Conservation (phyloP, 2,888 invertebrate species). For the Caenorhabditis japonica region DNA sequence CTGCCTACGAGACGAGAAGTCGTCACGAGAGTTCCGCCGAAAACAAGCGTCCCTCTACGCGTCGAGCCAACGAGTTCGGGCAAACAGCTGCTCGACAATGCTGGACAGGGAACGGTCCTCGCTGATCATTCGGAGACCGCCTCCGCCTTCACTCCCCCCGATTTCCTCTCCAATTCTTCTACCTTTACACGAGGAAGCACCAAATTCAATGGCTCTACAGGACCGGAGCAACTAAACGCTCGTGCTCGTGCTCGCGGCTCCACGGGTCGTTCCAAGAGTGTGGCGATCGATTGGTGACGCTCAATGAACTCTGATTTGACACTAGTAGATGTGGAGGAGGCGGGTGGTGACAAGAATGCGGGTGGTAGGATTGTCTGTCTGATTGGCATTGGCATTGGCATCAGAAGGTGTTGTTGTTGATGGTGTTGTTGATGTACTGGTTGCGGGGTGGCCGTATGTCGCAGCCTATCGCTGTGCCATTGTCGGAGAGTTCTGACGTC, state of each 20-base stretch:
- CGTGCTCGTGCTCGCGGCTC: no score
- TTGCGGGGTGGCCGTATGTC: conserved; percentile 7
- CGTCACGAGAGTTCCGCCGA: conserved; percentile 40
- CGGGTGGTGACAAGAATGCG: conserved; percentile 51
- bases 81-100: conserved; percentile 45
- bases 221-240: conserved; percentile 1
- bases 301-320: conserved; percentile 42
- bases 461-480: conserved; percentile 58
- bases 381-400: background rate
- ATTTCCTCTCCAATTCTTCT: conserved; percentile 9
- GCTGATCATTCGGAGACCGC: conserved; percentile 25
- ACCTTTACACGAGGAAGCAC: conserved; percentile 29
- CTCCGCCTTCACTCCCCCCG: background rate
- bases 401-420: conserved; percentile 15
- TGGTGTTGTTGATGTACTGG: conserved; percentile 5
- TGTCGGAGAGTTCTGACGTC: conserved; percentile 55
- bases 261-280: conserved; percentile 38
- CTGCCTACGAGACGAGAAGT: conserved; percentile 78
- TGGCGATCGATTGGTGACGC: conserved; percentile 51
- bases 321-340: conserved; percentile 20
- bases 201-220: conserved; percentile 42
- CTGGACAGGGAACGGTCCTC: conserved; percentile 38
- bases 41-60: conserved; percentile 48
- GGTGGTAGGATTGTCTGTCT: conserved; percentile 19
- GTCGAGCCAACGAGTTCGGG: conserved; percentile 33